These are phyloP conservation scores for Leptinotarsa texana DNA, from an alignment of 1,140 invertebrate species.

Conservation along the genomic window DNA sequence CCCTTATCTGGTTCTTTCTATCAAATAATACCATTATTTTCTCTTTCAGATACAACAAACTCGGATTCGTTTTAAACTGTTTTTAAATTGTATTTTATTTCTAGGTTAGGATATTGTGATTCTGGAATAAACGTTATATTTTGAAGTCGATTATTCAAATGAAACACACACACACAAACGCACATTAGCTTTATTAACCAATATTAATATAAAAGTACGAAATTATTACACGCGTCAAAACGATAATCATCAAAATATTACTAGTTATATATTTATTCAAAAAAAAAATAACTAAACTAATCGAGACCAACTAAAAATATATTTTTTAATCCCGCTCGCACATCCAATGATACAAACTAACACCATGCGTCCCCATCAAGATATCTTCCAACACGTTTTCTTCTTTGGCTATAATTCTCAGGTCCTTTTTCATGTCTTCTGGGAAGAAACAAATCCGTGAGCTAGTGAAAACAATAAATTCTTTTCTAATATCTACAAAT, in stretches of 20 bases:
- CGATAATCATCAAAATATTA: not conserved
- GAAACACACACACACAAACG: conserved; percentile 6
- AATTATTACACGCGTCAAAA: conserved; percentile 20
- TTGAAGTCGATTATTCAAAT: conserved; percentile 11
- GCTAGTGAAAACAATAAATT: not conserved
- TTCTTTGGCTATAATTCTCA: conserved; percentile 23
- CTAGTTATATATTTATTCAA: too few relatives aligned
- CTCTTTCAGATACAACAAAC: conserved; percentile 31
- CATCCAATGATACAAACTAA: conserved; percentile 57
- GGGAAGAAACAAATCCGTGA: conserved; percentile 12
- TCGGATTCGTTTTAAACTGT: conserved; percentile 32
- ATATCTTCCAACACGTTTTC: conserved; percentile 56
- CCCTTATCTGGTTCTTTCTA: not conserved
- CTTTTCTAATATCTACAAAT: conserved; percentile 11
- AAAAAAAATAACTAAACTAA: not conserved
- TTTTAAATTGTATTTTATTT: not conserved
- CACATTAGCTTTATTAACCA: conserved; percentile 11
- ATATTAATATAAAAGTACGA: conserved; percentile 34
- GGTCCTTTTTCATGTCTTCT: not conserved
- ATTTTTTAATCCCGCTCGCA: not conserved
- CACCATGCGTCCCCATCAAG: conserved; percentile 60
- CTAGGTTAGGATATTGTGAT: conserved; percentile 12
- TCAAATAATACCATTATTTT: conserved; percentile 2
- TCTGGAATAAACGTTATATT: conserved; percentile 17
- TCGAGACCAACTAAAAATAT: conserved; percentile 2